Conservation (phyloP, 2,888 invertebrate species). For the Willowsia nigromaculata region DNA sequence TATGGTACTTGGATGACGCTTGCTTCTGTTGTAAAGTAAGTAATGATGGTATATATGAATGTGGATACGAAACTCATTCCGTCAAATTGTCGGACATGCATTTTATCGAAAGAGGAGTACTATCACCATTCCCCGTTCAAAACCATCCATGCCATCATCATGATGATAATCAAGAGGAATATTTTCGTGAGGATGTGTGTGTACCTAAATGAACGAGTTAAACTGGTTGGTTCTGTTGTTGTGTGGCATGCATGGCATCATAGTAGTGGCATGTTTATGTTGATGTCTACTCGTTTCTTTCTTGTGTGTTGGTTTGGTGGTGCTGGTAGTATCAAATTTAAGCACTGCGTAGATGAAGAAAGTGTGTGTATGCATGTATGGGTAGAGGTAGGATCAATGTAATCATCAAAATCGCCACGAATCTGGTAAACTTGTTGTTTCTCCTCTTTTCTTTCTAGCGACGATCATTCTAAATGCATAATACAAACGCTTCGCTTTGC, state of each 20-base stretch:
- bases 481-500: neutral
- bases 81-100: neutral
- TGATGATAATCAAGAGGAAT: neutral
- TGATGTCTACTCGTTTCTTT: neutral
- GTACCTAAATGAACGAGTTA: slow-evolving; percentile 32
- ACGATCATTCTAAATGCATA: neutral
- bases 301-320: neutral
- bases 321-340: neutral
- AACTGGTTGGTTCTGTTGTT: slow-evolving; percentile 38
- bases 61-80: slow-evolving; percentile 14
- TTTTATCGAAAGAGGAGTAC: neutral
- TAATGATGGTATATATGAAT: neutral
- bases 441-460: neutral
- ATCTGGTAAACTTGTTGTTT: slow-evolving; percentile 51
- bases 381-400: neutral
- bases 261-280: slow-evolving; percentile 37
- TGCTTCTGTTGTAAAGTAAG: too few species aligned
- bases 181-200: neutral
- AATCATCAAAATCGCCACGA: slow-evolving; percentile 20
- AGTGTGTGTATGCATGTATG: neutral
- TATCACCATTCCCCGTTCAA: neutral
- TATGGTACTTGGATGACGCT: neutral
- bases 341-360: neutral
- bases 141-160: slow-evolving; percentile 6
- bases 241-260: slow-evolving; percentile 19